These are phyloP conservation scores for Protophormia terraenovae DNA, from an alignment of 2,888 invertebrate species.

Conservation along the genomic window DNA sequence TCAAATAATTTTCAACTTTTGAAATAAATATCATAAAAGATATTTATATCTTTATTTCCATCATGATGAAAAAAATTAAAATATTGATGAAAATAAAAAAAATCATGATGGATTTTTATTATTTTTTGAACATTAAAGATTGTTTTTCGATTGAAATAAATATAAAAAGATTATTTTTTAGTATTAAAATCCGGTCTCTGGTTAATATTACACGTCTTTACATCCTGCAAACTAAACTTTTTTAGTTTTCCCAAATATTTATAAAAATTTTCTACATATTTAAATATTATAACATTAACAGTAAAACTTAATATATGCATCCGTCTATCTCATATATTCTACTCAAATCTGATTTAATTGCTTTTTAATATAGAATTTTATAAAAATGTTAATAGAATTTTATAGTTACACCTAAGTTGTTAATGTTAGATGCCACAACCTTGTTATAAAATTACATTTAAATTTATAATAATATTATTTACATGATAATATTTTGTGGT, in stretches of 20 bases:
- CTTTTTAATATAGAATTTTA: constrained; percentile 3
- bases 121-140: too few species aligned
- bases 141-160: too few species aligned
- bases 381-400: constrained; percentile 17
- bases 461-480: not conserved
- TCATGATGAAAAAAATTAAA: too few species aligned
- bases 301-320: not conserved
- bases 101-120: too few species aligned
- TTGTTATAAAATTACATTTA: constrained; percentile 8
- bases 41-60: too few species aligned
- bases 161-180: too few species aligned
- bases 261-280: not conserved
- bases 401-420: not conserved
- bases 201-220: too few species aligned
- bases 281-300: not conserved
- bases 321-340: not conserved
- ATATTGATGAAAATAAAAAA: too few species aligned
- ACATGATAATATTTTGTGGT: not conserved
- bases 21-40: too few species aligned
- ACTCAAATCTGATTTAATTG: not conserved
- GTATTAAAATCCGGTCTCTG: too few species aligned
- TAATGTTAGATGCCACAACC: not conserved
- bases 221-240: too few species aligned
- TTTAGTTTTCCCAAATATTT: not conserved
- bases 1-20: too few species aligned